These are phyloP conservation scores for Osmoderma eremita DNA, from an alignment of 2,888 invertebrate genomes.

Conservation along the genomic window DNA sequence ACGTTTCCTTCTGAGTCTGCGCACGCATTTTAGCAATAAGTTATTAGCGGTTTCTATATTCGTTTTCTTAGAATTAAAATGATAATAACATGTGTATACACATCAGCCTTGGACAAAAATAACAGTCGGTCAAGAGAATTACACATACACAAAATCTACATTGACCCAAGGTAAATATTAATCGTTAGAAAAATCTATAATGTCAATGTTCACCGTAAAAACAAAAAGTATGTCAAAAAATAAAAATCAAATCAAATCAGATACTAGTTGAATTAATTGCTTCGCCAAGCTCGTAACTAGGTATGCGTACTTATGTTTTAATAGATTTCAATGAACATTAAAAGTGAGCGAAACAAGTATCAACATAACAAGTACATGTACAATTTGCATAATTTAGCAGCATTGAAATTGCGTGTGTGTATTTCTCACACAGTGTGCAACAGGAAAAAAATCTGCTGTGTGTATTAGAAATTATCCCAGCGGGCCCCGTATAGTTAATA, in stretches of 20 bases:
- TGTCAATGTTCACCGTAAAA: no score
- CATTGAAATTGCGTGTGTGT: not conserved
- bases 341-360: not conserved
- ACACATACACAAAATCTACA: no score
- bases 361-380: constrained; percentile 14
- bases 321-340: constrained; percentile 6
- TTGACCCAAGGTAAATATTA: no score
- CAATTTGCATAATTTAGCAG: constrained; percentile 28
- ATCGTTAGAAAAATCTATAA: no score
- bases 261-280: constrained; percentile 7
- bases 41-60: no score
- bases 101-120: no score
- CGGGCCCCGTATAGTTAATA: constrained; percentile 20
- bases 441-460: constrained; percentile 5
- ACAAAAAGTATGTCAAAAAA: no score
- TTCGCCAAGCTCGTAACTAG: not conserved
- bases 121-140: no score
- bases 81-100: no score
- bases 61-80: no score
- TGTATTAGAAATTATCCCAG: constrained; percentile 21
- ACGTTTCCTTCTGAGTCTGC: no score
- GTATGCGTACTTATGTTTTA: constrained; percentile 1
- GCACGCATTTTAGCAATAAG: no score
- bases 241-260: not conserved
- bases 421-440: not conserved